These are phyloP conservation scores for Mirounga angustirostris DNA, from an alignment of 2,113 vertebrate species.

Conservation along the genomic window DNA sequence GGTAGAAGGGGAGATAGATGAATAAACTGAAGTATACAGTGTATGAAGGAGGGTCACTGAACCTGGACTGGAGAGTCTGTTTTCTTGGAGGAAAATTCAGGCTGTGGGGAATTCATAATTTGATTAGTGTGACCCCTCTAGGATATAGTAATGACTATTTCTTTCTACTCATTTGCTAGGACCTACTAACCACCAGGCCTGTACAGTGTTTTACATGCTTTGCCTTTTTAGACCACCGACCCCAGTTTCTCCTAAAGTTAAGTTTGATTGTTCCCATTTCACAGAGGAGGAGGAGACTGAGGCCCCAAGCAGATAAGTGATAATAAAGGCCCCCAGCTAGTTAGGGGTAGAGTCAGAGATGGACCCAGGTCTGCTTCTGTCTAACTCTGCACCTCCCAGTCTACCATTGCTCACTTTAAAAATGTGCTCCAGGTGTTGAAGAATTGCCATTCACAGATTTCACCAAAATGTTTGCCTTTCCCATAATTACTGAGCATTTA, in stretches of 20 bases:
- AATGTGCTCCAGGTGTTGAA: background rate
- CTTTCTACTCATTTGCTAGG: background rate
- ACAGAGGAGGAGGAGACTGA: constrained; percentile 29
- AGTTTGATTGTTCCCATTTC: background rate
- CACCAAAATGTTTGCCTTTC: background rate
- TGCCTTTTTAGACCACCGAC: background rate
- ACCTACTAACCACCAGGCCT: background rate
- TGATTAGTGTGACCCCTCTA: background rate
- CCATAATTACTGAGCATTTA: background rate
- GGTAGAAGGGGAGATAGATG: background rate
- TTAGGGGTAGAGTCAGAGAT: background rate
- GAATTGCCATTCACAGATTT: background rate
- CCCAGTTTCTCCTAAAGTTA: background rate
- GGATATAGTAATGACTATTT: background rate
- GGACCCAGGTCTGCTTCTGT: background rate
- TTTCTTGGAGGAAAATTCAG: background rate
- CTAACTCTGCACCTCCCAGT: background rate
- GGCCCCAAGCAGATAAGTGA: background rate
- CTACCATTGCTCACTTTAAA: background rate
- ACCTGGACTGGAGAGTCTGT: background rate
- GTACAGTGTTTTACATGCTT: background rate
- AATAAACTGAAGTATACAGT: background rate
- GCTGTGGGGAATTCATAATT: background rate
- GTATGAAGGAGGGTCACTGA: too few species aligned
- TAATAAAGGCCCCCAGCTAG: background rate